Evolutionary conservation across 2,888 invertebrate species (phyloP).

Genomic region (Metopia argyrocephala): DNA sequence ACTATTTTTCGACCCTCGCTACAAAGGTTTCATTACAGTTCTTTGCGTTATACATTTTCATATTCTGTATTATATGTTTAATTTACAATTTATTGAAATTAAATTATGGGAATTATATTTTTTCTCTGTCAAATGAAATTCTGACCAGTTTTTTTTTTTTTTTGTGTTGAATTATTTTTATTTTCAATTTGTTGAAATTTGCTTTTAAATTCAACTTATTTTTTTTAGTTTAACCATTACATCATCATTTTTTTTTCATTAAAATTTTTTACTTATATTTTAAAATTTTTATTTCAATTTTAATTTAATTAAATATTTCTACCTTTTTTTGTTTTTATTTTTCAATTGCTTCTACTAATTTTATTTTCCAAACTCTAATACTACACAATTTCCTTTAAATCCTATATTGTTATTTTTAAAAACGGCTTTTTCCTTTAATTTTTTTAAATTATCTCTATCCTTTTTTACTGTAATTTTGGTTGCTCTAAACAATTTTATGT

Average conservation of each 20-base stretch:
- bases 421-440: not conserved
- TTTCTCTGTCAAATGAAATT: too few species aligned
- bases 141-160: too few species aligned
- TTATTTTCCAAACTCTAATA: conserved; percentile 17
- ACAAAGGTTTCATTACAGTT: too few species aligned
- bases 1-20: too few species aligned
- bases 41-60: too few species aligned
- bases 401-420: not conserved
- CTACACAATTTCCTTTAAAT: conserved; percentile 1
- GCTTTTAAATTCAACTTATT: not conserved
- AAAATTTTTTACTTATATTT: conserved; percentile 8
- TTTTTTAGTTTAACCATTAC: not conserved
- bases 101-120: too few species aligned
- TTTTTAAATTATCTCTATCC: conserved; percentile 7
- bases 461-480: conserved; percentile 49
- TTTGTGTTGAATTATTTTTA: too few species aligned
- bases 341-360: conserved; percentile 37
- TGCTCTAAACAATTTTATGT: conserved; percentile 41
- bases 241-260: conserved; percentile 6
- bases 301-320: conserved; percentile 21
- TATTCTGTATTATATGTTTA: too few species aligned
- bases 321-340: conserved; percentile 24
- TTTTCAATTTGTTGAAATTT: too few species aligned
- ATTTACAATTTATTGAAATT: too few species aligned
- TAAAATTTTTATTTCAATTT: conserved; percentile 26